These are phyloP conservation scores for Pangasius krempfi DNA, from an alignment of 2,797 vertebrate species.

Conservation along the genomic window DNA sequence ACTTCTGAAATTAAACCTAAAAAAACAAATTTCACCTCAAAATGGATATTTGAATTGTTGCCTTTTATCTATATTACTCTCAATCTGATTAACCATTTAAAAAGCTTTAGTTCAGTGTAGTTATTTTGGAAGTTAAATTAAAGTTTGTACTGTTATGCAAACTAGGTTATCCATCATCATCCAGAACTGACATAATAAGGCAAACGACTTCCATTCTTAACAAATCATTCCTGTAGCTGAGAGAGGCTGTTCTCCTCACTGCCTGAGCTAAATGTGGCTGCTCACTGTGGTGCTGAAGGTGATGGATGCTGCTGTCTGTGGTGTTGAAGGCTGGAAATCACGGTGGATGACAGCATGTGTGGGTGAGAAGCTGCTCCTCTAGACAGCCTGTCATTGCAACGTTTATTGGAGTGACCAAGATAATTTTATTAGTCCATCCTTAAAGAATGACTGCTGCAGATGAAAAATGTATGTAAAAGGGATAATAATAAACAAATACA, in stretches of 20 bases:
- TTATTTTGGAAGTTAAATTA: not conserved
- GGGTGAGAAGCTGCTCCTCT: conserved; percentile 26
- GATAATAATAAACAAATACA: not conserved
- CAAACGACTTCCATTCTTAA: not conserved
- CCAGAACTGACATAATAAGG: not conserved
- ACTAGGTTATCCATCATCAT: not conserved
- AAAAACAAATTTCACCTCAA: no score
- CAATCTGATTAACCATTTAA: not conserved
- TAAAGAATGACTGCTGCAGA: conserved; percentile 9
- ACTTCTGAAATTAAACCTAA: not conserved
- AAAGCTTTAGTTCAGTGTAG: not conserved
- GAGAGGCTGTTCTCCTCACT: not conserved
- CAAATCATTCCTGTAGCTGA: not conserved
- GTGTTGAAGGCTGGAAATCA: conserved; percentile 29
- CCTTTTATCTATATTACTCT: not conserved
- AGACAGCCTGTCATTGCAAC: conserved; percentile 18
- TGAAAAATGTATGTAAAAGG: conserved; percentile 9
- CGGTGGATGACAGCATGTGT: conserved; percentile 22
- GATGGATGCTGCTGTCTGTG: conserved; percentile 18
- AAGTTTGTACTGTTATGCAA: not conserved
- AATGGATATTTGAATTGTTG: not conserved
- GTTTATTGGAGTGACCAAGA: conserved; percentile 24
- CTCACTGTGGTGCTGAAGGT: conserved; percentile 12
- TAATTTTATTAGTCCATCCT: conserved; percentile 19
- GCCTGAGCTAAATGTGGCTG: conserved; percentile 10